Conservation (phyloP, 2,797 vertebrate genomes). For the Sebastes oblongus region DNA sequence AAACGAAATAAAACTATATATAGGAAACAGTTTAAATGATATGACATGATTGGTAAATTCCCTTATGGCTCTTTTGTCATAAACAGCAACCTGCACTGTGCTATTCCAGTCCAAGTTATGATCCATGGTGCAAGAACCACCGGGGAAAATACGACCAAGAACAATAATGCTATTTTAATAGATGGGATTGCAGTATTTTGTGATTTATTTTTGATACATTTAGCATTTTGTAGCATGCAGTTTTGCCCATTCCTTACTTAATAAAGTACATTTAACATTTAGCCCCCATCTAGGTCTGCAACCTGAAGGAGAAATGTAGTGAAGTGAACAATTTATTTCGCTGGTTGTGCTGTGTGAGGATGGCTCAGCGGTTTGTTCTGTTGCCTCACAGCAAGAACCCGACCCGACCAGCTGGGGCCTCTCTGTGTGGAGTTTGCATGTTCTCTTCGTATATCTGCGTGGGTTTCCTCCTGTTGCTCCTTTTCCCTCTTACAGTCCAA, state of each 20-base stretch:
- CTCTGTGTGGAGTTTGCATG: background rate
- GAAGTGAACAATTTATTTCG: background rate
- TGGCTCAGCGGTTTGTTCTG: background rate
- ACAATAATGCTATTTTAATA: background rate
- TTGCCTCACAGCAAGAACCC: slow-evolving; percentile 9
- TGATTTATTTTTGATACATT: background rate
- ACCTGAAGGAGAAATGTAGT: background rate
- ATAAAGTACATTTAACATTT: background rate
- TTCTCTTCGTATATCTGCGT: background rate
- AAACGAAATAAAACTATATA: slow-evolving; percentile 24
- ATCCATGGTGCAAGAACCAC: background rate
- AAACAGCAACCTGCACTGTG: background rate
- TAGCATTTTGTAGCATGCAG: background rate
- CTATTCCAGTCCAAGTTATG: background rate
- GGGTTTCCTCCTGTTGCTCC: slow-evolving; percentile 2
- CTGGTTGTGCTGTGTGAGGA: background rate
- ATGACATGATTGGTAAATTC: slow-evolving; percentile 1
- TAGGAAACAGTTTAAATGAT: slow-evolving; percentile 21
- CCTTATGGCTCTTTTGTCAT: slow-evolving; percentile 14
- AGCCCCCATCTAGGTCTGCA: background rate
- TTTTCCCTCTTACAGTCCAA: background rate
- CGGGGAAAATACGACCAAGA: background rate
- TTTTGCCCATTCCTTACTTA: background rate
- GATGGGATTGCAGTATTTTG: background rate
- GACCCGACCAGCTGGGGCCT: slow-evolving; percentile 13